Conservation (phyloP, 2,797 vertebrate genomes). For the Odontamblyopus rebecca region DNA sequence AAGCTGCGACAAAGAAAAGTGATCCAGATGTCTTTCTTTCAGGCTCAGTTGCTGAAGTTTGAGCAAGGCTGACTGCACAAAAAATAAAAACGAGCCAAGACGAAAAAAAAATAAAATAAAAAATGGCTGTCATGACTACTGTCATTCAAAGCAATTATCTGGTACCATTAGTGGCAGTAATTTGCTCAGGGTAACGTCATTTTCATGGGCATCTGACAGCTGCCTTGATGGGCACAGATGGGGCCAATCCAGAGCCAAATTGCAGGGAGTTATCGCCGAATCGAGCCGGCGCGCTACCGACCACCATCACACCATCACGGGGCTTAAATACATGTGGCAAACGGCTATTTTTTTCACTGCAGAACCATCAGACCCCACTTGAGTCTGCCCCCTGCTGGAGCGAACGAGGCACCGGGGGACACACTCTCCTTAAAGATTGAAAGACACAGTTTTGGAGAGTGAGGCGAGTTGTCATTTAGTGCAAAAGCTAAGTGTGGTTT, state of each 20-base stretch:
- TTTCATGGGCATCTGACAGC: conserved; percentile 56
- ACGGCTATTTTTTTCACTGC: conserved; percentile 43
- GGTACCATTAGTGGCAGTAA: conserved; percentile 56
- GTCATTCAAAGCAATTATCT: conserved; percentile 51
- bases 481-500: conserved; percentile 57
- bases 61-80: conserved; percentile 20
- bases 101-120: conserved; percentile 11
- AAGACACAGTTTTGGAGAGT: conserved; percentile 59
- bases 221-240: conserved; percentile 46
- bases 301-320: conserved; percentile 8
- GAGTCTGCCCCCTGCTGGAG: conserved; percentile 36
- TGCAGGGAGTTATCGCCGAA: conserved; percentile 52
- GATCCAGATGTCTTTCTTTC: conserved; percentile 1
- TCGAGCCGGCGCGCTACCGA: conserved; percentile 24
- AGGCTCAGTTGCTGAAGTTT: conserved; percentile 15
- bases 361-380: conserved; percentile 61
- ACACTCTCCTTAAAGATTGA: conserved; percentile 39
- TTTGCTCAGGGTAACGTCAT: conserved; percentile 50
- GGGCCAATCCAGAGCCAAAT: conserved; percentile 52
- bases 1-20: conserved; percentile 5
- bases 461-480: conserved; percentile 72
- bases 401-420: conserved; percentile 37
- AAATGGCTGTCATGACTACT: conserved; percentile 21
- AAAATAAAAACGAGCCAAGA: conserved; percentile 2
- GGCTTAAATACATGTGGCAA: conserved; percentile 59